These are phyloP conservation scores for Ophioninae sp. DNA, from an alignment of 2,888 invertebrate species.

Conservation along the genomic window DNA sequence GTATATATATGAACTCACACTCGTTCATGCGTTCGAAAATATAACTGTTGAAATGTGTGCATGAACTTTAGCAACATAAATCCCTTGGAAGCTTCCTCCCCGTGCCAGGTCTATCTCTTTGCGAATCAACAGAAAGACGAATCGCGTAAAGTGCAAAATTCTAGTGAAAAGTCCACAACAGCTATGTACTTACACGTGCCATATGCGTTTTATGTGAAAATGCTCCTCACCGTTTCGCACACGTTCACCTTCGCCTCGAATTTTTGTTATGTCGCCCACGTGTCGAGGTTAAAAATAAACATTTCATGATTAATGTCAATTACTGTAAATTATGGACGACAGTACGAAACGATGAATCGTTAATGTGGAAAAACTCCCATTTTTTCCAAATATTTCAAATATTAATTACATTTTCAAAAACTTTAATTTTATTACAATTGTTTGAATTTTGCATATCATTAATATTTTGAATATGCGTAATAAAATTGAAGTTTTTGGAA, in stretches of 20 bases:
- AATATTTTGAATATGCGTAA: too few relatives aligned
- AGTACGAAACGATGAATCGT: not conserved
- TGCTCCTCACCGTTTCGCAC: not conserved
- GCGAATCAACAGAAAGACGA: slow-evolving; percentile 66
- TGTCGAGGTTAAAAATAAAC: not conserved
- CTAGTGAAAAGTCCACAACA: slow-evolving; percentile 2
- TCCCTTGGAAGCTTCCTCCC: slow-evolving; percentile 36
- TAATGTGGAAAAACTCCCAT: not conserved
- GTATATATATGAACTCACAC: slow-evolving; percentile 3
- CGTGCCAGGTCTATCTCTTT: slow-evolving; percentile 67
- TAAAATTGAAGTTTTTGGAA: too few relatives aligned
- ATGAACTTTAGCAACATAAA: slow-evolving; percentile 22
- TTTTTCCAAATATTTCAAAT: too few relatives aligned
- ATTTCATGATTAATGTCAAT: not conserved
- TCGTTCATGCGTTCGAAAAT: not conserved
- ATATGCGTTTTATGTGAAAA: not conserved
- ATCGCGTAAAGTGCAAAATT: slow-evolving; percentile 5
- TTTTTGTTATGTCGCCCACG: not conserved
- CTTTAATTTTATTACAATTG: too few relatives aligned
- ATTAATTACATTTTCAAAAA: too few relatives aligned
- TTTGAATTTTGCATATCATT: too few relatives aligned
- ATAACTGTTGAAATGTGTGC: slow-evolving; percentile 25
- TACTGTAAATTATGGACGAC: too few relatives aligned
- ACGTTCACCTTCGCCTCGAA: not conserved
- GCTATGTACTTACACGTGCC: slow-evolving; percentile 16